phyloP scores from a whole-genome alignment of 2,888 invertebrate species.

The Lobophora halterata region DNA sequence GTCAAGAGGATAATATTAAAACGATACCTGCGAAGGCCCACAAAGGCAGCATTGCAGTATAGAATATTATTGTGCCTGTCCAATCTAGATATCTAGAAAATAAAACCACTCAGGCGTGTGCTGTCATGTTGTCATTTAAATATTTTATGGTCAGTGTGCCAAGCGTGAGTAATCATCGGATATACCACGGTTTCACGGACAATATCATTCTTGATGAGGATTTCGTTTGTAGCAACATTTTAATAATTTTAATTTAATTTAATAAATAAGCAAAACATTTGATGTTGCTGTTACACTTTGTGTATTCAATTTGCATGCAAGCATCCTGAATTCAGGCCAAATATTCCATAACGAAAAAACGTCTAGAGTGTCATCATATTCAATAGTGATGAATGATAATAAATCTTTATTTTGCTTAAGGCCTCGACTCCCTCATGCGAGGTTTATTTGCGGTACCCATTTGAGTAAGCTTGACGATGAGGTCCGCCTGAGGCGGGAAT shows the following conservation, averaged over 20 bases:
- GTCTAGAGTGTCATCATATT: conserved; percentile 8
- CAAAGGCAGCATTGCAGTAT: too few species aligned
- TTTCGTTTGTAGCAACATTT: conserved; percentile 24
- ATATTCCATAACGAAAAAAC: too few species aligned
- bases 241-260: too few species aligned
- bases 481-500: conserved; percentile 24
- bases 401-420: conserved; percentile 28
- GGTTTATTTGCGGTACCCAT: conserved; percentile 55
- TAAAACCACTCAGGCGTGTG: conserved; percentile 31
- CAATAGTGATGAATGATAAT: conserved; percentile 28
- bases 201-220: conserved; percentile 33
- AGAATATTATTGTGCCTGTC: too few species aligned
- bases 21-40: too few species aligned
- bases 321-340: conserved; percentile 6
- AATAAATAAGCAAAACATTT: too few species aligned
- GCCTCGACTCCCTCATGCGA: conserved; percentile 32
- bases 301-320: too few species aligned
- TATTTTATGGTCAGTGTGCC: conserved; percentile 60
- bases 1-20: conserved; percentile 1
- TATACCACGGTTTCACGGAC: conserved; percentile 40
- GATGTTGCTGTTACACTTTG: too few species aligned
- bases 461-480: conserved; percentile 54
- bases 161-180: conserved; percentile 53
- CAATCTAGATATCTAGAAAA: conserved; percentile 15
- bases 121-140: conserved; percentile 52